phyloP scores from a whole-genome alignment of 2,797 vertebrate species.

The Picus viridis region DNA sequence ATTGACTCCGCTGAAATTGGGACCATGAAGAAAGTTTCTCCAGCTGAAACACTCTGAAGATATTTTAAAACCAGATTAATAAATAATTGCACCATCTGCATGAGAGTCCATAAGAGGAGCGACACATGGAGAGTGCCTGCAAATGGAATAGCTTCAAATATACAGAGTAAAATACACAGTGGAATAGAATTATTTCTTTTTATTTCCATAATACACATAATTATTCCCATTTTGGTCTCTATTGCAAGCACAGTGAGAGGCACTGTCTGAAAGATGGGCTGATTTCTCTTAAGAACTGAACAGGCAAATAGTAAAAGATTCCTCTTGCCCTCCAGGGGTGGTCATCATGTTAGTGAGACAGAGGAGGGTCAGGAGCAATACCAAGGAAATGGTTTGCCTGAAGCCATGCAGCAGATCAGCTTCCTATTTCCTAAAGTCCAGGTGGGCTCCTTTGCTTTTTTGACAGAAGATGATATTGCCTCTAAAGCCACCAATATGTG shows the following conservation, averaged over 20 bases:
- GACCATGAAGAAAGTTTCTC: conserved; percentile 50
- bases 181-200: background rate
- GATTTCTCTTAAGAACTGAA: conserved; percentile 41
- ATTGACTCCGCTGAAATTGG: conserved; percentile 29
- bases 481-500: background rate
- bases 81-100: conserved; percentile 69
- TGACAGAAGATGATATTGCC: background rate
- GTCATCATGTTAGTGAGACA: background rate
- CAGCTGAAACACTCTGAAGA: conserved; percentile 36
- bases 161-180: conserved; percentile 49
- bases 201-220: conserved; percentile 36
- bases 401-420: background rate
- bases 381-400: conserved; percentile 11
- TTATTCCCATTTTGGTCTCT: conserved; percentile 32
- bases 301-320: conserved; percentile 13
- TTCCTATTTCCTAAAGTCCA: background rate
- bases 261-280: conserved; percentile 18
- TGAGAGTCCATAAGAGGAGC: conserved; percentile 32
- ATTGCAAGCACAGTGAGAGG: conserved; percentile 14
- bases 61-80: conserved; percentile 68
- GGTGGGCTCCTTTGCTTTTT: background rate
- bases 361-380: conserved; percentile 12
- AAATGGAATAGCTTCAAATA: conserved; percentile 62
- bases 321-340: background rate
- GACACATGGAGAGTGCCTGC: conserved; percentile 56